phyloP scores from a whole-genome alignment of 1,140 invertebrate genomes.

The Heliothis virescens region DNA sequence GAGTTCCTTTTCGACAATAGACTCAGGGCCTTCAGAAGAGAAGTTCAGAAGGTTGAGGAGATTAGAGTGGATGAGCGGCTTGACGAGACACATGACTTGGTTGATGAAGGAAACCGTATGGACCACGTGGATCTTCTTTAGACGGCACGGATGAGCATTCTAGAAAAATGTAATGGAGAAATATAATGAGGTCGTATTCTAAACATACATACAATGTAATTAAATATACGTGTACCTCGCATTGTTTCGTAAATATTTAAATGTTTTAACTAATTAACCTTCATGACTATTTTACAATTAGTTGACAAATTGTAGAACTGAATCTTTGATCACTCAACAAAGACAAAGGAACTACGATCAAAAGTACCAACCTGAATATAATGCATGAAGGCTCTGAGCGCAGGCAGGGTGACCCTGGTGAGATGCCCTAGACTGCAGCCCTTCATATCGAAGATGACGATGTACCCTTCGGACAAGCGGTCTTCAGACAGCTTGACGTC shows the following conservation, averaged over 20 bases:
- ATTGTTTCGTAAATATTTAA: too few species aligned
- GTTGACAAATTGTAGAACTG: too few species aligned
- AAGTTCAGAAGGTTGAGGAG: slow-evolving; percentile 87
- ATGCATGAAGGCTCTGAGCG: slow-evolving; percentile 87
- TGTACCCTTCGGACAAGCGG: slow-evolving; percentile 87
- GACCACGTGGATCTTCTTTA: slow-evolving; percentile 88
- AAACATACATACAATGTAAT: too few species aligned
- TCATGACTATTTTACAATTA: too few species aligned
- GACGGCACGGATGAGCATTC: slow-evolving; percentile 87
- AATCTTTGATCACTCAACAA: too few species aligned
- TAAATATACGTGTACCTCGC: too few species aligned
- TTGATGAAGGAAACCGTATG: slow-evolving; percentile 88
- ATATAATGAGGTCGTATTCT: background rate
- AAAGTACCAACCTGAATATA: slow-evolving; percentile 88
- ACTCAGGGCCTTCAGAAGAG: slow-evolving; percentile 80
- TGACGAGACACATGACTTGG: slow-evolving; percentile 87
- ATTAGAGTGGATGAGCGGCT: slow-evolving; percentile 87
- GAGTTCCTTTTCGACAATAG: slow-evolving; percentile 80
- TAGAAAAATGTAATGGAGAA: slow-evolving; percentile 74
- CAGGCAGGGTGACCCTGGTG: slow-evolving; percentile 87
- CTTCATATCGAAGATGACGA: slow-evolving; percentile 90
- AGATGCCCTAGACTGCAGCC: slow-evolving; percentile 88
- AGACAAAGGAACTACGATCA: too few species aligned
- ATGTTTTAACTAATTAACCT: too few species aligned
- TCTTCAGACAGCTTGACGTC: slow-evolving; percentile 88